Evolutionary conservation across 2,113 vertebrate species (phyloP).

Genomic region (Nothocercus julius): DNA sequence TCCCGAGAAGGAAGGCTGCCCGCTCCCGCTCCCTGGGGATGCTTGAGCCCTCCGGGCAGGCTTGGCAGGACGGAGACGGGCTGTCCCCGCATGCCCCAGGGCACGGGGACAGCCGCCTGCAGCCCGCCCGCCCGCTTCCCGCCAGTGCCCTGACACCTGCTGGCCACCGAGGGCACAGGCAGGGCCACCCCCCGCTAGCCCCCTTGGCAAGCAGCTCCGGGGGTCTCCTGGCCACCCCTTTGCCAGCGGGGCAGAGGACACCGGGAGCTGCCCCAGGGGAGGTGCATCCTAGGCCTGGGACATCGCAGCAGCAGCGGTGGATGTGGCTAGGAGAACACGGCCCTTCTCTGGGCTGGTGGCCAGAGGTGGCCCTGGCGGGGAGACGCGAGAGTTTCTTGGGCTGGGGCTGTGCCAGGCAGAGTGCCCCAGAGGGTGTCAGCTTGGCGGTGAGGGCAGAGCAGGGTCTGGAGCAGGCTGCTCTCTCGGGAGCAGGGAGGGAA

Average conservation of each 20-base stretch:
- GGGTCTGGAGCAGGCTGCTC: background rate
- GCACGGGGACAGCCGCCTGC: background rate
- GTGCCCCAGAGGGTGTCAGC: background rate
- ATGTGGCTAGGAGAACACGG: background rate
- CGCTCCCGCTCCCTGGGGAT: background rate
- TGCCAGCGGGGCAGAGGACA: background rate
- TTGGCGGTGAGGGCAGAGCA: background rate
- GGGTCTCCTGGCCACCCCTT: background rate
- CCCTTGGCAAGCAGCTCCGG: background rate
- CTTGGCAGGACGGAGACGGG: no score
- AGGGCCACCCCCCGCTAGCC: background rate
- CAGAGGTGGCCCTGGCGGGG: background rate
- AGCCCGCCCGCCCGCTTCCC: background rate
- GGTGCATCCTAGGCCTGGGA: background rate
- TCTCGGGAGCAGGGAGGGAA: background rate
- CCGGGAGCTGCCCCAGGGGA: background rate
- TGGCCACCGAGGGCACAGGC: slow-evolving; percentile 50
- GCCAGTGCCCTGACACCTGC: slow-evolving; percentile 59
- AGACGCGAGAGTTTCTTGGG: background rate
- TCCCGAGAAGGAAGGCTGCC: background rate
- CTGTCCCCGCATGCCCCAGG: background rate
- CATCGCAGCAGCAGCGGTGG: background rate
- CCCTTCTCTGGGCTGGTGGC: background rate
- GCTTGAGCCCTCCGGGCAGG: background rate
- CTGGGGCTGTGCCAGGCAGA: background rate